These are phyloP conservation scores for Megaptera novaeangliae DNA, from an alignment of 2,113 vertebrate genomes.

Conservation along the genomic window DNA sequence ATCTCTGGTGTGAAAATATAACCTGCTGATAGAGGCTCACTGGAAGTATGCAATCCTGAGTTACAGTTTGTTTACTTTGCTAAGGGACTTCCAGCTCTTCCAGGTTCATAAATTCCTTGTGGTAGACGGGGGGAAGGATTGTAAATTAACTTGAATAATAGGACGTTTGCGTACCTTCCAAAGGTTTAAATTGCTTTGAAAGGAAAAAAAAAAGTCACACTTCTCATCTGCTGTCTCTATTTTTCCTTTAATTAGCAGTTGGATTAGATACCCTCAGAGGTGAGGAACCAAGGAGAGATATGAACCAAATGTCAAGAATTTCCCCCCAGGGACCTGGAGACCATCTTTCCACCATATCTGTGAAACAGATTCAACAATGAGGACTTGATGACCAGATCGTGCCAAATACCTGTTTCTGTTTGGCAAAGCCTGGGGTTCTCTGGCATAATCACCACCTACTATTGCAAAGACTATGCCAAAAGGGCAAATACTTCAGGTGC, in stretches of 20 bases:
- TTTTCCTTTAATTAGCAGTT: slow-evolving; percentile 76
- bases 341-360: background rate
- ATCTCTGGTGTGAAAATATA: slow-evolving; percentile 72
- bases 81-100: slow-evolving; percentile 80
- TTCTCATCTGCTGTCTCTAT: slow-evolving; percentile 50
- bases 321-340: background rate
- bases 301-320: slow-evolving; percentile 25
- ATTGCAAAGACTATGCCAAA: background rate
- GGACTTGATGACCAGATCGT: background rate
- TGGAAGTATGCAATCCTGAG: slow-evolving; percentile 74
- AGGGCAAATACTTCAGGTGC: background rate
- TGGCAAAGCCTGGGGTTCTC: background rate
- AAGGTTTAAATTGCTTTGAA: slow-evolving; percentile 73
- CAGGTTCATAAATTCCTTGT: slow-evolving; percentile 82
- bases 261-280: slow-evolving; percentile 38
- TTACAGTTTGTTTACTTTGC: slow-evolving; percentile 85
- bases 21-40: slow-evolving; percentile 70
- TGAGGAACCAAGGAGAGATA: background rate
- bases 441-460: background rate
- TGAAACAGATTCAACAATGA: background rate
- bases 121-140: slow-evolving; percentile 58
- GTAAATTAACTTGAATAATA: slow-evolving; percentile 83
- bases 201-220: slow-evolving; percentile 57
- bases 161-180: slow-evolving; percentile 73
- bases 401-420: slow-evolving; percentile 3